Evolutionary conservation across 2,888 invertebrate genomes (phyloP), one percentile per base, ranked within the genome.

Genomic region (Meiosimyza decipiens): DNA sequence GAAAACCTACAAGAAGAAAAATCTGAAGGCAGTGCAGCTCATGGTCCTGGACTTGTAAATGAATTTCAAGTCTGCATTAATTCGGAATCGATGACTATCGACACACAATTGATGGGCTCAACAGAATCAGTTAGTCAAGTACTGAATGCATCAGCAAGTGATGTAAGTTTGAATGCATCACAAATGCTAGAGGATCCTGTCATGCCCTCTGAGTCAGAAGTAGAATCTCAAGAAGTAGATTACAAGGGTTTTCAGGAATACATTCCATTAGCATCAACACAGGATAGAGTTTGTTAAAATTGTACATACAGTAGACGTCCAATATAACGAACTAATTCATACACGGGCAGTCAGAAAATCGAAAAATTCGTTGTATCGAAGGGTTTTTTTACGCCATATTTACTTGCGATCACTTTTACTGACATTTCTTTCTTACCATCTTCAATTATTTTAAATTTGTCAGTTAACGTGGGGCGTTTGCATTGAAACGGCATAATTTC

Each of bases 201-300:
- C 60, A 9, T 28, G 6, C 9, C 28, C 5, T 3, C 3, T 22
- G 12, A 22, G 6, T 15, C n/a, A 28, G 62, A n/a, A n/a, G n/a
- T n/a, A n/a, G n/a, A 13, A n/a, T 22, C 49, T 7, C 63, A 62
- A 13, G n/a, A 60, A 15, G 28, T 63, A 54, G 40, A 28, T 15
- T 70, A 70, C 22, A 63, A 70, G 6, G 62, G 40, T n/a, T 70
- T 70, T 22, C 16, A 62, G n/a, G 6, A 70, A 11, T 40, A n/a
- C 13, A 63, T 70, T n/a, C 63, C 54, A 22, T 3, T 47, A 1
- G 7, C 70, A 63, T 70, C 70, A 1, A 70, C 70, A 22, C 63
- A 70, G 49, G 70, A 70, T 40, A 15, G 51, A 18, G 15, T 47
- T 11, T 49, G 12, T 57, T 52, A 12, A 65, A 67, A 64, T 64